These are phyloP conservation scores for Drosophila ercepeae DNA, from an alignment of 1,140 invertebrate species.

Conservation along the genomic window DNA sequence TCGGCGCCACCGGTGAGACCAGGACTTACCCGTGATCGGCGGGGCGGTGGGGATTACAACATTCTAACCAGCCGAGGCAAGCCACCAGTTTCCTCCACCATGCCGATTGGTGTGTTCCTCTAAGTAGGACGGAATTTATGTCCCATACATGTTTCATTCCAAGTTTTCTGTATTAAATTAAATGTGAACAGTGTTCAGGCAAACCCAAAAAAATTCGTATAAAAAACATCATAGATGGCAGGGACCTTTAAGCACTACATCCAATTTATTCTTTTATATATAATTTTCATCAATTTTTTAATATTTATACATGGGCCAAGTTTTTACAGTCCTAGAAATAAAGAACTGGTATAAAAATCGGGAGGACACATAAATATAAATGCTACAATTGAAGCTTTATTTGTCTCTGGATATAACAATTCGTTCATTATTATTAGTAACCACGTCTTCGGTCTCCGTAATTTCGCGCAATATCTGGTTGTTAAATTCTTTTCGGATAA, in stretches of 20 bases:
- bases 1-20: constrained; percentile 7
- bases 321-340: too few relatives aligned
- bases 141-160: not conserved
- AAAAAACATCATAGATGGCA: too few relatives aligned
- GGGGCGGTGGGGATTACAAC: constrained; percentile 39
- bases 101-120: constrained; percentile 20
- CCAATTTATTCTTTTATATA: too few relatives aligned
- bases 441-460: too few relatives aligned
- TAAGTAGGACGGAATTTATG: not conserved
- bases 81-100: not conserved
- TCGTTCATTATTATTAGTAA: too few relatives aligned
- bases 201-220: too few relatives aligned
- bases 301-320: too few relatives aligned
- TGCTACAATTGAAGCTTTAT: too few relatives aligned
- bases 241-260: too few relatives aligned
- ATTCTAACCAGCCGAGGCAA: constrained; percentile 16
- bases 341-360: not conserved
- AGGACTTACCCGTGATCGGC: constrained; percentile 1
- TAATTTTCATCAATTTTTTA: too few relatives aligned
- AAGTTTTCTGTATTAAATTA: constrained; percentile 27
- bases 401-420: too few relatives aligned
- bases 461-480: not conserved
- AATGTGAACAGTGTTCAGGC: constrained; percentile 2
- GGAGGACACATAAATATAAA: too few relatives aligned
- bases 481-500: not conserved